A percentile compares a stretch with the other conserved stretches of the same genome.
Conservation (phyloP, 2,888 invertebrate species). For the Lamellibrachia columna region DNA sequence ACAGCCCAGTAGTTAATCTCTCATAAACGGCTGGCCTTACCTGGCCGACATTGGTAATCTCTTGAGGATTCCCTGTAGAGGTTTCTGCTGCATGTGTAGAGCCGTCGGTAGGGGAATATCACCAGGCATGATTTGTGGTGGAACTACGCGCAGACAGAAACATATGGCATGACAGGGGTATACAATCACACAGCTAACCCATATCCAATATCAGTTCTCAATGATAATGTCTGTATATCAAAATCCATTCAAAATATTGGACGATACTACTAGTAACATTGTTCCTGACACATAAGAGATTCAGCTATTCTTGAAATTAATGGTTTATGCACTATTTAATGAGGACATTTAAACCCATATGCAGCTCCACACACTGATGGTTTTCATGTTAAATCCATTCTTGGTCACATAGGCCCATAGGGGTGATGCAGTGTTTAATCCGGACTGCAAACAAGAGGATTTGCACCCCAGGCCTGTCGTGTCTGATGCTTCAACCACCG, state of each 20-base stretch:
- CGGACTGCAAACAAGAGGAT: neutral
- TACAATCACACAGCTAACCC: too few relatives aligned
- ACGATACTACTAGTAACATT: neutral
- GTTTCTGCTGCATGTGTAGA: conserved; percentile 31
- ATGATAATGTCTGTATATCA: neutral
- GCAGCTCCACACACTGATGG: neutral
- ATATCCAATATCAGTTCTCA: neutral
- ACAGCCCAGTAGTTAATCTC: neutral
- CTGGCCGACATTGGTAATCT: conserved; percentile 54
- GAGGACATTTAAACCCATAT: neutral
- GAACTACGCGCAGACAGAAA: neutral
- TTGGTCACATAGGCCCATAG: neutral
- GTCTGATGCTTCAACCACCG: too few relatives aligned
- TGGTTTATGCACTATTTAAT: neutral
- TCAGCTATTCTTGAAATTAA: neutral
- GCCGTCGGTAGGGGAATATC: conserved; percentile 68
- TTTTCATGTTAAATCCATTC: neutral
- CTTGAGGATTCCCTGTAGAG: conserved; percentile 74
- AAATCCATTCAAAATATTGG: neutral
- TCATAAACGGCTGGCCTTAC: neutral
- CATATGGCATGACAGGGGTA: neutral
- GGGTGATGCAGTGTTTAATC: neutral
- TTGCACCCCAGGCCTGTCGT: too few relatives aligned
- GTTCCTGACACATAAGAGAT: neutral
- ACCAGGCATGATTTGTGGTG: conserved; percentile 53